phyloP scores from a whole-genome alignment of 2,888 invertebrate species.

The Trachelus stipa region DNA sequence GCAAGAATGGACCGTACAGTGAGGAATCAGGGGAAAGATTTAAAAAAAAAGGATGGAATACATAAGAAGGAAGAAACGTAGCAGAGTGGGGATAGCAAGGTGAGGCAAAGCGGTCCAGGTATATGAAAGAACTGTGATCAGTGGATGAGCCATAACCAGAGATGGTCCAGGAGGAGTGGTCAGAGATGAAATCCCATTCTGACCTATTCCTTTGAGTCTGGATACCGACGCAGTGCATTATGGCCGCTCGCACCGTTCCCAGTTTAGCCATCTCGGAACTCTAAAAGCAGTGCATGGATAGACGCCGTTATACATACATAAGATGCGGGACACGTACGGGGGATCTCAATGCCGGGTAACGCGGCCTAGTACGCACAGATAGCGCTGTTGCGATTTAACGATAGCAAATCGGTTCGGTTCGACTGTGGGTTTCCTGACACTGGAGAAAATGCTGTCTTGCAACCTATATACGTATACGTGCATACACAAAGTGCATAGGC shows the following conservation, averaged over 20 bases:
- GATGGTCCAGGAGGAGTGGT: slow-evolving; percentile 62
- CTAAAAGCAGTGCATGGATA: background rate
- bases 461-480: background rate
- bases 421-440: background rate
- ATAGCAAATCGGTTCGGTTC: background rate
- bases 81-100: background rate
- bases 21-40: background rate
- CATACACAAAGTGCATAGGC: background rate
- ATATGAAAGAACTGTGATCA: slow-evolving; percentile 21
- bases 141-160: slow-evolving; percentile 51
- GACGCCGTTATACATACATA: background rate
- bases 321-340: background rate
- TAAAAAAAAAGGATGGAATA: background rate
- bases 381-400: background rate
- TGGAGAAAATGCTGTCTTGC: background rate
- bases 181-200: slow-evolving; percentile 59
- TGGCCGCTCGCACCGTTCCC: slow-evolving; percentile 55
- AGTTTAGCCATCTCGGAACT: slow-evolving; percentile 22
- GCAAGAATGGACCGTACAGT: no score
- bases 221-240: slow-evolving; percentile 60
- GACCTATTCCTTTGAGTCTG: slow-evolving; percentile 64
- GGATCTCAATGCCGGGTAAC: background rate
- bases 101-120: slow-evolving; percentile 1
- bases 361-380: background rate
- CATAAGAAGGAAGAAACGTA: background rate